phyloP scores from a whole-genome alignment of 2,888 invertebrate genomes.

The Hydropsyche betteni region DNA sequence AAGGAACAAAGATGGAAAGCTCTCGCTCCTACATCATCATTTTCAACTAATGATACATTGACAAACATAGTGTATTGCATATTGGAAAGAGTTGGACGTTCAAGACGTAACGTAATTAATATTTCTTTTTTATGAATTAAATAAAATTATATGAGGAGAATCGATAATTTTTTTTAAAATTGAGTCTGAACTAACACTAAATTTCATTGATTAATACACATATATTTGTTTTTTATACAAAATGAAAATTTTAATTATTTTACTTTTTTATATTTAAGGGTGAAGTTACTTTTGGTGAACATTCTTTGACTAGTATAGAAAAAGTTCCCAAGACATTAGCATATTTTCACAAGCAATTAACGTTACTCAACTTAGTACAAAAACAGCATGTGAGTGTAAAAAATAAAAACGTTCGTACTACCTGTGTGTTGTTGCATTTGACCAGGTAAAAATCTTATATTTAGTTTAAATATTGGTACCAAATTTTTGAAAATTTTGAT shows the following conservation, averaged over 20 bases:
- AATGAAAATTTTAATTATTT: constrained; percentile 8
- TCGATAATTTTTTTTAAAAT: too few relatives aligned
- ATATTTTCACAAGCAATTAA: constrained; percentile 43
- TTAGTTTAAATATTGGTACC: neutral
- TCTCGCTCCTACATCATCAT: constrained; percentile 65
- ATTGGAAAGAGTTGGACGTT: constrained; percentile 77
- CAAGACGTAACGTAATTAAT: constrained; percentile 63
- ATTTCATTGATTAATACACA: neutral
- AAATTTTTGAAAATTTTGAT: constrained; percentile 70
- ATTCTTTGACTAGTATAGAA: constrained; percentile 64
- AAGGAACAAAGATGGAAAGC: constrained; percentile 69
- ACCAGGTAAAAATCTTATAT: constrained; percentile 28
- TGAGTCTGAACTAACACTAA: too few relatives aligned
- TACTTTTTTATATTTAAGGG: constrained; percentile 58
- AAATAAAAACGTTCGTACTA: constrained; percentile 56
- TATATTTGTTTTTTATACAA: neutral
- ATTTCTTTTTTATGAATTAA: neutral
- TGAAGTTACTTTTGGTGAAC: constrained; percentile 73
- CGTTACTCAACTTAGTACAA: constrained; percentile 34
- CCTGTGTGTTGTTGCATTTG: constrained; percentile 35
- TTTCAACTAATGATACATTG: constrained; percentile 62
- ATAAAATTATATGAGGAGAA: neutral
- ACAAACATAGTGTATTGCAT: constrained; percentile 72
- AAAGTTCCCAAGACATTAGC: constrained; percentile 68
- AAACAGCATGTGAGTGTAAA: constrained; percentile 27